Evolutionary conservation across 2,113 vertebrate genomes (phyloP), one percentile per base, ranked within the genome.

Genomic region (Solenodon paradoxus): DNA sequence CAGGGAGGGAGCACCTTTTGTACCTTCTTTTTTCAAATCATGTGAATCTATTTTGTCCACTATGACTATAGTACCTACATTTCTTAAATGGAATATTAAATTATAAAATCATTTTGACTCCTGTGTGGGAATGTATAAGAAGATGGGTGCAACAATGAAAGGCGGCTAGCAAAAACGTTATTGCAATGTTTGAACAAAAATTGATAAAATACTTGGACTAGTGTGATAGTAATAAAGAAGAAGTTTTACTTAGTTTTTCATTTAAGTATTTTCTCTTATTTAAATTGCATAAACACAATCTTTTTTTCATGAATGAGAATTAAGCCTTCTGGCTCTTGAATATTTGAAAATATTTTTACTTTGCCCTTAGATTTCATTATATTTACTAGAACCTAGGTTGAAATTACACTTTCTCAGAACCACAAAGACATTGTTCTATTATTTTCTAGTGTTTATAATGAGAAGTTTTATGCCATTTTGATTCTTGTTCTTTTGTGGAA

Each of bases 321-420:
- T 94, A 96, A 92, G 47, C 9, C 57, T 81, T 95, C 22, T 82
- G 79, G 26, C 42, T 17, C 24, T 81, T 63, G 47, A 78, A 42
- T 92, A 81, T 82, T 94, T 94, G 30, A 92, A 94, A 87, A 30
- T 79, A 8, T 85, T 94, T 92, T 96, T 80, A 87, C 30, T 86
- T 94, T 89, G 47, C 26, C 15, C 78, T 88, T 28, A 82, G 24
- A n/a, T 96, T 88, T 93, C 17, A 82, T 57, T 92, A 45, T 59
- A 79, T 66, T 78, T 40, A 74, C 40, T 85, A 66, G 35, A 81
- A 88, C 80, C 38, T 78, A 64, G 30, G 13, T 84, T 97, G 78
- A 85, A 94, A 72, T 86, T 7, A 77, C 88, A 88, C 74, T 90
- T 32, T 91, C 40, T 91, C 5, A 40, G 51, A 79, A 74, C 32